Percentiles rank a stretch among this genome's conserved stretches.
Evolutionary conservation across 1,140 invertebrate species (phyloP).

Genomic region (Eurosta solidaginis): DNA sequence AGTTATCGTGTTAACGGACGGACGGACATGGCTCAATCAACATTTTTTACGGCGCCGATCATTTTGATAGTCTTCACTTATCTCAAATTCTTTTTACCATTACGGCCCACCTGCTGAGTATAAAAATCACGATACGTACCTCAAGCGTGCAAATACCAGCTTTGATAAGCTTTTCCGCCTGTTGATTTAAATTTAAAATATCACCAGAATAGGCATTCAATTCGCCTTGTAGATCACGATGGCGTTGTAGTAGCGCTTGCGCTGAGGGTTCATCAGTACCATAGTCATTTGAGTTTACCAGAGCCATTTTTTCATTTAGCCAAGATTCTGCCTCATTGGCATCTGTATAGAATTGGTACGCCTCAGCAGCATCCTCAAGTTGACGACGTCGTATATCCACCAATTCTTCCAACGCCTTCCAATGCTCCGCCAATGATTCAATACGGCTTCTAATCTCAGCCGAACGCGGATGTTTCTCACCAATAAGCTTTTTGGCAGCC

Average conservation of each 20-base stretch:
- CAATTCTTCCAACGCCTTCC: conserved; percentile 84
- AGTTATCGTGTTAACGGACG: too few species aligned
- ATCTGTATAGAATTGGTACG: conserved; percentile 94
- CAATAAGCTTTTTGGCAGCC: conserved; percentile 74
- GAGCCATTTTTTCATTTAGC: conserved; percentile 90
- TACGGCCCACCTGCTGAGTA: too few species aligned
- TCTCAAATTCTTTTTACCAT: too few species aligned
- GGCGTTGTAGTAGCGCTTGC: conserved; percentile 81
- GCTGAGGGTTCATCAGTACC: conserved; percentile 90
- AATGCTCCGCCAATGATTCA: conserved; percentile 81
- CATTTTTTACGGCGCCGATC: too few species aligned
- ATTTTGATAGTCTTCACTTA: too few species aligned
- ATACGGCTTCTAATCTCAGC: conserved; percentile 79
- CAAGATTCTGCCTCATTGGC: conserved; percentile 98
- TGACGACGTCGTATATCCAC: conserved; percentile 82
- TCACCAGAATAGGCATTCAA: conserved; percentile 89
- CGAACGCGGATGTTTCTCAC: conserved; percentile 76
- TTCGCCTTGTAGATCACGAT: conserved; percentile 88
- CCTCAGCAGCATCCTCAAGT: conserved; percentile 91
- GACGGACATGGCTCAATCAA: too few species aligned
- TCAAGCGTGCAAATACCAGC: conserved; percentile 78
- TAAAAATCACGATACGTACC: too few species aligned
- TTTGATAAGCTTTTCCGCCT: conserved; percentile 80
- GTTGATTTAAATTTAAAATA: conserved; percentile 82
- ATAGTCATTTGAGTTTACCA: conserved; percentile 86